Conservation (phyloP, 2,113 vertebrate species). For the Collichthys lucidus region DNA sequence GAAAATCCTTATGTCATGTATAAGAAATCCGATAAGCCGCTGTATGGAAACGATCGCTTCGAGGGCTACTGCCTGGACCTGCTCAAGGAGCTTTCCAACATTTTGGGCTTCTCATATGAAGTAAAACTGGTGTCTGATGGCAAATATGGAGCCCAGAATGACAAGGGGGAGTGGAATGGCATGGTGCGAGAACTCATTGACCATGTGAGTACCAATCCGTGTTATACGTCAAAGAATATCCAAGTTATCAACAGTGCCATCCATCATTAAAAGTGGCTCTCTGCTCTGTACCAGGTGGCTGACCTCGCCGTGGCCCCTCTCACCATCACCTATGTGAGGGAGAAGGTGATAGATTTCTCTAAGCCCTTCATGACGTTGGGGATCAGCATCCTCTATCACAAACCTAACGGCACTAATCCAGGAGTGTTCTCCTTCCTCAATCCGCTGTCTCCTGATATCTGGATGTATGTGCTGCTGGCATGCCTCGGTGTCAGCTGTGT, state of each 20-base stretch:
- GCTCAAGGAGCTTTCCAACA: constrained; percentile 96
- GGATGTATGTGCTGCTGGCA: constrained; percentile 98
- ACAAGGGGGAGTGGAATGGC: constrained; percentile 98
- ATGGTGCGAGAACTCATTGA: constrained; percentile 99
- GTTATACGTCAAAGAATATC: not conserved
- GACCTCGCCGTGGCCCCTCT: constrained; percentile 97
- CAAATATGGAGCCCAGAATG: constrained; percentile 98
- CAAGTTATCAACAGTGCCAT: not conserved
- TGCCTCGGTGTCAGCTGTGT: constrained; percentile 98
- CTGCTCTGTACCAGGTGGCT: constrained; percentile 87
- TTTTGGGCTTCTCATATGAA: constrained; percentile 96
- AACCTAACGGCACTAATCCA: constrained; percentile 97
- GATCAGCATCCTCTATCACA: constrained; percentile 97
- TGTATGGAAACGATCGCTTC: constrained; percentile 97
- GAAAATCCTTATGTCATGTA: constrained; percentile 99
- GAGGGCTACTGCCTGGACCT: constrained; percentile 98
- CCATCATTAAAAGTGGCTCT: constrained; percentile 1
- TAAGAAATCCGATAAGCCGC: constrained; percentile 97
- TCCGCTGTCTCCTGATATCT: constrained; percentile 97
- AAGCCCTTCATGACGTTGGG: constrained; percentile 99
- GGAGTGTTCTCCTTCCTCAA: constrained; percentile 98
- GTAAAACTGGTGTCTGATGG: constrained; percentile 97
- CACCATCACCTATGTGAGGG: constrained; percentile 97
- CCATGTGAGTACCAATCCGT: constrained; percentile 86
- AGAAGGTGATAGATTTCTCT: constrained; percentile 99